A percentile compares a stretch with the other conserved stretches of the same genome.
Evolutionary conservation across 2,113 vertebrate species (phyloP).

Genomic region (Proteles cristata): DNA sequence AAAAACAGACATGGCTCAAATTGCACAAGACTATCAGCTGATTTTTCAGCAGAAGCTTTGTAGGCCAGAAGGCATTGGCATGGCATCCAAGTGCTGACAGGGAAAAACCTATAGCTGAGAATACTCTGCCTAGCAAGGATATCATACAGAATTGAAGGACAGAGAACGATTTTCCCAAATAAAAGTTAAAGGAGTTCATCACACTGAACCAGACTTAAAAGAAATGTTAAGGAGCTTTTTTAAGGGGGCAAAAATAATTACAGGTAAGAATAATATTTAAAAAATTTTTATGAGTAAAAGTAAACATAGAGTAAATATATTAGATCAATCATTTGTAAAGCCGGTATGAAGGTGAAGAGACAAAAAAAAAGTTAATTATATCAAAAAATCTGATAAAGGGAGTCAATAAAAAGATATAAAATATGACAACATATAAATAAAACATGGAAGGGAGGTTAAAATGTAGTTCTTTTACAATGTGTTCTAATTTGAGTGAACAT

Average conservation of each 20-base stretch:
- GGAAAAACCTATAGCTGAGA: not conserved
- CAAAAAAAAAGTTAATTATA: not conserved
- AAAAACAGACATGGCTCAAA: not conserved
- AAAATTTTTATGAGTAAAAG: not conserved
- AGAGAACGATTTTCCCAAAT: not conserved
- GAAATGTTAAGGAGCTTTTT: not conserved
- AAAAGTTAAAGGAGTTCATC: not conserved
- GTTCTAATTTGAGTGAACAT: not conserved
- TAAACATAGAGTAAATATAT: not conserved
- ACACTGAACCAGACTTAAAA: not conserved
- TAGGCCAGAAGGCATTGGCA: not conserved
- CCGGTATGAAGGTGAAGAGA: not conserved
- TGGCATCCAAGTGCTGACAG: not conserved
- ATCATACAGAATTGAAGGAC: not conserved
- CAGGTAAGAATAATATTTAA: not conserved
- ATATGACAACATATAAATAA: not conserved
- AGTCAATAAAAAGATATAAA: not conserved
- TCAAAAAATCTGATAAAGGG: not conserved
- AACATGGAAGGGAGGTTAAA: not conserved
- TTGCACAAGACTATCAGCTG: not conserved
- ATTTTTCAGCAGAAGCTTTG: not conserved
- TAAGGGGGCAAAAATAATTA: not conserved
- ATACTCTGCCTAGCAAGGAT: not conserved
- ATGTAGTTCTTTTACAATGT: not conserved
- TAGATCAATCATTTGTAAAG: not conserved